These are phyloP conservation scores for Drosophila rellima DNA, from an alignment of 2,888 invertebrate species.

Conservation along the genomic window DNA sequence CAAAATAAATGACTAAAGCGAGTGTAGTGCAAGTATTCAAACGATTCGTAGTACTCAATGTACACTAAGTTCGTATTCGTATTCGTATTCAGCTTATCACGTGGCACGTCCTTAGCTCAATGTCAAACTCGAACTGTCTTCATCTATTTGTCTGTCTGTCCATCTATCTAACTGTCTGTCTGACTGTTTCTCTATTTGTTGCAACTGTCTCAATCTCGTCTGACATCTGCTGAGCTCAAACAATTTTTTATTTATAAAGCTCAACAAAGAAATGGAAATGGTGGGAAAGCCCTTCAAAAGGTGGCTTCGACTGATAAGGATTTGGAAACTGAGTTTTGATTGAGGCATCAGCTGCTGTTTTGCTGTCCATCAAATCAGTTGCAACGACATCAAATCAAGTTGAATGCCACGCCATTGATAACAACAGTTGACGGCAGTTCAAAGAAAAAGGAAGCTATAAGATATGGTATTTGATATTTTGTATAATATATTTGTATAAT, in stretches of 20 bases:
- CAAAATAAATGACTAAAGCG: slow-evolving; percentile 58
- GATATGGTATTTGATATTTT: background rate
- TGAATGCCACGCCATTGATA: slow-evolving; percentile 44
- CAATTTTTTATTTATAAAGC: slow-evolving; percentile 48
- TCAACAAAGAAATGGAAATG: slow-evolving; percentile 26
- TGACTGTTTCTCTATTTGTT: slow-evolving; percentile 5
- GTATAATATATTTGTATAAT: slow-evolving; percentile 51
- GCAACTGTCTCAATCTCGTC: slow-evolving; percentile 59
- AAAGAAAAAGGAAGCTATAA: background rate
- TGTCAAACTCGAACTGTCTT: slow-evolving; percentile 69
- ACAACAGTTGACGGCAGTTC: slow-evolving; percentile 14
- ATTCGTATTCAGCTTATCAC: slow-evolving; percentile 29
- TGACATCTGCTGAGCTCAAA: slow-evolving; percentile 29
- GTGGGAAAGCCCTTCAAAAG: slow-evolving; percentile 34
- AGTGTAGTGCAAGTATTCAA: slow-evolving; percentile 38
- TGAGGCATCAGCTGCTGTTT: slow-evolving; percentile 27
- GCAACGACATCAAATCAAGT: slow-evolving; percentile 40
- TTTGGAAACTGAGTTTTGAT: slow-evolving; percentile 23
- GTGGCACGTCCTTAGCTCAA: slow-evolving; percentile 67
- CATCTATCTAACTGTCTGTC: slow-evolving; percentile 4
- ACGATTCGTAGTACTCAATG: slow-evolving; percentile 16
- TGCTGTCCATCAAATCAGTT: slow-evolving; percentile 62
- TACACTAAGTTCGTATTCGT: background rate
- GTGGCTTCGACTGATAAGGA: slow-evolving; percentile 32
- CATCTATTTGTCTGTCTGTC: slow-evolving; percentile 48